These are phyloP conservation scores for Alviniconcha strummeri DNA, from an alignment of 2,888 invertebrate genomes.

Conservation along the genomic window DNA sequence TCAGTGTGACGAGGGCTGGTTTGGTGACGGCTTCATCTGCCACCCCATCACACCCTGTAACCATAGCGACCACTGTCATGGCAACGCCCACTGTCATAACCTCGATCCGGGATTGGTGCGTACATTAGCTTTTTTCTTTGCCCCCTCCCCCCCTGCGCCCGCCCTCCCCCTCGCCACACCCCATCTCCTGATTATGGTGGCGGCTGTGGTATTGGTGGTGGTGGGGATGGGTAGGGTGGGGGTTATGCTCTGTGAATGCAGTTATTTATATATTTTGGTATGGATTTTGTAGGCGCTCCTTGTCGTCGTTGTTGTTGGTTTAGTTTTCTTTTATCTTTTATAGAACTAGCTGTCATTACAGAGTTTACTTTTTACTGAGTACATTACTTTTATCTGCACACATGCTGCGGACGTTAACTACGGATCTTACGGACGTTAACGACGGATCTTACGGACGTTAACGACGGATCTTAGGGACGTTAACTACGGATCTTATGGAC, in stretches of 20 bases:
- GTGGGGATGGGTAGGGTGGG: no score
- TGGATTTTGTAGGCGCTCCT: background rate
- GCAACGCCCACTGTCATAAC: slow-evolving; percentile 55
- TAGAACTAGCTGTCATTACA: no score
- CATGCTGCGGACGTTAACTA: no score
- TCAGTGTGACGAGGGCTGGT: slow-evolving; percentile 62
- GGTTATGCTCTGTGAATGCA: no score
- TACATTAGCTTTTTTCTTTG: background rate
- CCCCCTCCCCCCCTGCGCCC: background rate
- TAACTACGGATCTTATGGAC: no score
- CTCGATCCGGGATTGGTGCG: slow-evolving; percentile 47
- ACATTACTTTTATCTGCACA: no score
- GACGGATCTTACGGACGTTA: no score
- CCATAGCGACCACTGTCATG: slow-evolving; percentile 56
- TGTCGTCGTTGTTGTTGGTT: background rate
- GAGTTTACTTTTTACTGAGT: no score
- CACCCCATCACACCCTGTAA: slow-evolving; percentile 56
- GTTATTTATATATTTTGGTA: no score
- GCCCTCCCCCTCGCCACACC: background rate
- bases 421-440: no score
- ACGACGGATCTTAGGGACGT: no score
- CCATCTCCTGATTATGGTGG: background rate
- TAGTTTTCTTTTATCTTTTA: background rate
- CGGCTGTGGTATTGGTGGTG: no score
- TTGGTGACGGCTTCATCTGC: slow-evolving; percentile 66